Evolutionary conservation across 2,888 invertebrate species (phyloP).

Genomic region (Clivina fossor): DNA sequence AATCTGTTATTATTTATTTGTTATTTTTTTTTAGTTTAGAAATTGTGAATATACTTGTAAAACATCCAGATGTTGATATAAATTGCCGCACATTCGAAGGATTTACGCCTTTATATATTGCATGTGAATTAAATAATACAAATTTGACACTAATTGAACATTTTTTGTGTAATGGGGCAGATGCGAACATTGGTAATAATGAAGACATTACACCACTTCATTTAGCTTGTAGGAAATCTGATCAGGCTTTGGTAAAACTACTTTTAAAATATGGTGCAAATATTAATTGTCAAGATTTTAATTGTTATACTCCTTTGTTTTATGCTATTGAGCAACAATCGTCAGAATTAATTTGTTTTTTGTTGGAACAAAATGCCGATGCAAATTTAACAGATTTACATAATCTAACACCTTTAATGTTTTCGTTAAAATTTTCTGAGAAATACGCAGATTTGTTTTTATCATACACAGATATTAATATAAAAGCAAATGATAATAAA

Average conservation of each 20-base stretch:
- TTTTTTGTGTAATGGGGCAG: conserved; percentile 7
- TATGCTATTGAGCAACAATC: conserved; percentile 8
- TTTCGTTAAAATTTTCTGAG: not conserved
- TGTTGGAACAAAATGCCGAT: conserved; percentile 13
- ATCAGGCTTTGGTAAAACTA: conserved; percentile 3
- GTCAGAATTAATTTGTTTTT: not conserved
- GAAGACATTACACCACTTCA: conserved; percentile 16
- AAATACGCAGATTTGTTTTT: conserved; percentile 4
- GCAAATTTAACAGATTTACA: not conserved
- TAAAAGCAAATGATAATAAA: not conserved
- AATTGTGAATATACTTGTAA: conserved; percentile 6
- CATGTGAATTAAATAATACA: not conserved
- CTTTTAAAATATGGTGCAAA: conserved; percentile 2
- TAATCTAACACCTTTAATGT: conserved; percentile 18
- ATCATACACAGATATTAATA: conserved; percentile 6
- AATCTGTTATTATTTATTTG: not conserved
- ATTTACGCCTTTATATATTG: conserved; percentile 12
- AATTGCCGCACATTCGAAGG: conserved; percentile 18
- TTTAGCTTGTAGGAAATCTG: conserved; percentile 1
- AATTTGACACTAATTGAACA: not conserved
- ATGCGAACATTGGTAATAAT: conserved; percentile 9
- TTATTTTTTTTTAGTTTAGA: conserved; percentile 2
- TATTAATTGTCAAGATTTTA: conserved; percentile 14
- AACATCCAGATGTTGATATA: conserved; percentile 1
- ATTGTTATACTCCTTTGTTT: conserved; percentile 13